Evolutionary conservation across 2,113 vertebrate species (phyloP), one percentile per base, ranked within the genome.

Genomic region (Paratilapia polleni): DNA sequence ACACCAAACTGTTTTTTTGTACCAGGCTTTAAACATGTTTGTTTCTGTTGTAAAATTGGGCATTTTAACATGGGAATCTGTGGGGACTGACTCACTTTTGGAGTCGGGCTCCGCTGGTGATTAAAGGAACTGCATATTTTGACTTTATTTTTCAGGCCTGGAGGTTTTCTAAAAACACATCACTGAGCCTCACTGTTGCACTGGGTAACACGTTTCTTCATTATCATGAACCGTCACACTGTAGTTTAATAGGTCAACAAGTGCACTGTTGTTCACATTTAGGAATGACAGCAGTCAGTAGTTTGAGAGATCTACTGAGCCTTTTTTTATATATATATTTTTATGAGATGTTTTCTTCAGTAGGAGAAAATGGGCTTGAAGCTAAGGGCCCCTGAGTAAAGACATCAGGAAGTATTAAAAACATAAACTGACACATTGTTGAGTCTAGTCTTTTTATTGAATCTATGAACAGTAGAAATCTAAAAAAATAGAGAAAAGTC

Each of bases 71-170:
- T 20, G 5, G 24, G 41, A 49, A n/a, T 70, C 22, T 47, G 2
- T 26, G 22, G 41, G 11, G 41, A 0, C 28, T 31, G 0, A 73
- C 66, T 52, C 24, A 31, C 24, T 28, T 7, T 49, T 70, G 24
- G 10, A 1, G 43, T 52, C 66, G 6, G 0, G 43, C 26, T 73
- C 66, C 6, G 0, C 17, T 19, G 12, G 24, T 0, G 9, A 52
- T 52, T 31, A 0, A n/a, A 0, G 43, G 66, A 52, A 31, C 66
- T 52, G 10, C 43, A 31, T 17, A 20, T 52, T 73, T 73, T n/a
- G 5, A 26, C 38, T 6, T 5, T 24, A 2, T 12, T 24, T 43
- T 56, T 56, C 52, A n/a, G 20, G 20, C 19, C 8, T 52, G 47
- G 47, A 49, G 14, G 13, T 6, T 49, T 49, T 17, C 14, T 15